These are phyloP conservation scores for Pseudomugil tenellus DNA, from an alignment of 2,797 vertebrate species.

Conservation along the genomic window DNA sequence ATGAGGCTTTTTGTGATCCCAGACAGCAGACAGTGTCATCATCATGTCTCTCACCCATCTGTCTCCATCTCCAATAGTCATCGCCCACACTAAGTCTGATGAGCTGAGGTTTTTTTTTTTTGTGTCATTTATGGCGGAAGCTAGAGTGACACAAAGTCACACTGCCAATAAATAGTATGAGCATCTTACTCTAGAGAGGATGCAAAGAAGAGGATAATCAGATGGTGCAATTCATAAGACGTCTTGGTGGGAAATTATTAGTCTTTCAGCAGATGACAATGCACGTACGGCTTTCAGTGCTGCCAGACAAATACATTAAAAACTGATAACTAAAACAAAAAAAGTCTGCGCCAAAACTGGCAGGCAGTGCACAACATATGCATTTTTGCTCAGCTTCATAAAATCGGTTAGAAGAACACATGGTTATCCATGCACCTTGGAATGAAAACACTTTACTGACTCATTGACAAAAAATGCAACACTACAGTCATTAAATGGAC, in stretches of 20 bases:
- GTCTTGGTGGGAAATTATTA: constrained; percentile 4
- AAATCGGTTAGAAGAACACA: constrained; percentile 5
- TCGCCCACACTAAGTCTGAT: constrained; percentile 72
- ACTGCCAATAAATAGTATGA: constrained; percentile 61
- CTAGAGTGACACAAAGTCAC: constrained; percentile 69
- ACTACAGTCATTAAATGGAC: constrained; percentile 26
- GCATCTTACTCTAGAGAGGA: constrained; percentile 42
- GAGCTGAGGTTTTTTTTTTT: constrained; percentile 74
- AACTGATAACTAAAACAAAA: not conserved
- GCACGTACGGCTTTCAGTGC: not conserved
- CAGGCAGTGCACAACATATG: not conserved
- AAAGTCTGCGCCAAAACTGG: not conserved
- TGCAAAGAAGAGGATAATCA: constrained; percentile 30
- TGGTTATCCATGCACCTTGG: constrained; percentile 30
- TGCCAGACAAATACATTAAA: constrained; percentile 9
- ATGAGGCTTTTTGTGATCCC: constrained; percentile 80
- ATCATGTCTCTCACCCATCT: constrained; percentile 78
- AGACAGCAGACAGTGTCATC: constrained; percentile 83
- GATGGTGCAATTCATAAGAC: constrained; percentile 20
- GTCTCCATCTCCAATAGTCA: constrained; percentile 77
- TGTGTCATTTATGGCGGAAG: constrained; percentile 69
- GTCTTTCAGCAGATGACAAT: not conserved
- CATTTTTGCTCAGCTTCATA: constrained; percentile 2
- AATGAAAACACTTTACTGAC: constrained; percentile 38
- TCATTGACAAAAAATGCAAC: constrained; percentile 33